Base-by-base conservation (phyloP, 2,888 invertebrate genomes). In the Hyles lineata region DNA sequence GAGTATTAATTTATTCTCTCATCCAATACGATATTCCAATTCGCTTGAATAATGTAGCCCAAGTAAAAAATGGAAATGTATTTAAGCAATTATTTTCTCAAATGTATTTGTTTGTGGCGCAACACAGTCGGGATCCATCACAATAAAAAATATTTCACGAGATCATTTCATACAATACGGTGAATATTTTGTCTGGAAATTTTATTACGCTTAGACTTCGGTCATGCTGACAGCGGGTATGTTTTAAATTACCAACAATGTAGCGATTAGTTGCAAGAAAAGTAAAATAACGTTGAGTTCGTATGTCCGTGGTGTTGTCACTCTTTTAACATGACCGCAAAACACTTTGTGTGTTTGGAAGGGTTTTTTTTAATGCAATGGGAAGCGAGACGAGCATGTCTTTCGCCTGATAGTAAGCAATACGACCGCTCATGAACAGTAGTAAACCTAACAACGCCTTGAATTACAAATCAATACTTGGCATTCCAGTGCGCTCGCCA, bases 111-210 rank as follows among this genome's bases (percentile, higher is more conserved):
- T 50, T 43, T 50, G 43, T 50, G 23, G 43, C 43, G 43, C 17
- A 63, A 21, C 35, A 50, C 63, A 23, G 43, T 50, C 67, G 67
- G 15, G 15, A 67, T 67, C 67, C 67, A 67, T 67, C 67, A 35
- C 32, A 35, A 62, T 62, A 62, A 32, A 43, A 50, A 67, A 43
- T 50, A 23, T 67, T 67, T 67, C 67, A 67, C 21, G 21, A 67
- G 43, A 43, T 50, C 67, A 67, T 67, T 50, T 43, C 19, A 32
- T 35, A 67, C 67, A 50, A 23, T 50, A 50, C 67, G 15, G 35
- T 67, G 67, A 67, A 67, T 67, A 67, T 50, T 67, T 67, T 67
- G 50, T 50, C 23, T 67, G 67, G 23, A 67, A 50, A 67, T 67
- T 43, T 63, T 63, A 67, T 50, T 50, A 63, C 23, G 23, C 11